Percentiles rank a stretch among this genome's conserved stretches.
phyloP scores from a whole-genome alignment of 2,888 invertebrate species.

The Horisme vitalbata region DNA sequence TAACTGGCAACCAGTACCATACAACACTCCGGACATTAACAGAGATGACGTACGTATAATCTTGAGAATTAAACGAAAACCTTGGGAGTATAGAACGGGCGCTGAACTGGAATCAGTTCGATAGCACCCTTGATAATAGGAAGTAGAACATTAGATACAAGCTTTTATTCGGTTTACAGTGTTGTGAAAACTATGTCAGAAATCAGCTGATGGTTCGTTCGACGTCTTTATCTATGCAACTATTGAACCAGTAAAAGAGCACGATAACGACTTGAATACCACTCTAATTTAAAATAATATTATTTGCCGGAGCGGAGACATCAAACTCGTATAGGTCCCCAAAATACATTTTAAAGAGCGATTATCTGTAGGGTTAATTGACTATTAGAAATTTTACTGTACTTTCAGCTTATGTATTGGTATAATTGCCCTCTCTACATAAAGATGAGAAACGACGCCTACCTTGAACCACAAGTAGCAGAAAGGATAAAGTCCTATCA shows the following conservation, averaged over 20 bases:
- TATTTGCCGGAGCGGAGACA: too few relatives aligned
- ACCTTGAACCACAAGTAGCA: slow-evolving; percentile 54
- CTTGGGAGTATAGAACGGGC: too few relatives aligned
- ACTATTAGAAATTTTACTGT: not conserved
- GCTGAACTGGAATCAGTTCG: too few relatives aligned
- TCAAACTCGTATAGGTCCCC: too few relatives aligned
- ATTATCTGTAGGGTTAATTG: too few relatives aligned
- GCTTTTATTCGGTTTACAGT: slow-evolving; percentile 1
- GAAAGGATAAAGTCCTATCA: slow-evolving; percentile 54
- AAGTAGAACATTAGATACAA: not conserved
- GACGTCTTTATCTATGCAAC: slow-evolving; percentile 6
- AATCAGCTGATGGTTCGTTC: slow-evolving; percentile 9
- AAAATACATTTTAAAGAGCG: too few relatives aligned
- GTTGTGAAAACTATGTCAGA: slow-evolving; percentile 2
- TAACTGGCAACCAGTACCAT: slow-evolving; percentile 88
- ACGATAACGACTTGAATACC: not conserved
- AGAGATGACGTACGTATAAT: slow-evolving; percentile 67
- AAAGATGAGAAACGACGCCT: slow-evolving; percentile 51
- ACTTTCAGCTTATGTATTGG: slow-evolving; percentile 72
- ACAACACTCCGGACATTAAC: slow-evolving; percentile 55
- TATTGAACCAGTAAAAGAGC: not conserved
- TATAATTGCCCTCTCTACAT: slow-evolving; percentile 71
- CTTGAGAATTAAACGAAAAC: not conserved
- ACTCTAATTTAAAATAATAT: too few relatives aligned
- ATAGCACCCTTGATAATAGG: not conserved